Evolutionary conservation across 2,113 vertebrate species (phyloP).

Genomic region (Phoxinus phoxinus): DNA sequence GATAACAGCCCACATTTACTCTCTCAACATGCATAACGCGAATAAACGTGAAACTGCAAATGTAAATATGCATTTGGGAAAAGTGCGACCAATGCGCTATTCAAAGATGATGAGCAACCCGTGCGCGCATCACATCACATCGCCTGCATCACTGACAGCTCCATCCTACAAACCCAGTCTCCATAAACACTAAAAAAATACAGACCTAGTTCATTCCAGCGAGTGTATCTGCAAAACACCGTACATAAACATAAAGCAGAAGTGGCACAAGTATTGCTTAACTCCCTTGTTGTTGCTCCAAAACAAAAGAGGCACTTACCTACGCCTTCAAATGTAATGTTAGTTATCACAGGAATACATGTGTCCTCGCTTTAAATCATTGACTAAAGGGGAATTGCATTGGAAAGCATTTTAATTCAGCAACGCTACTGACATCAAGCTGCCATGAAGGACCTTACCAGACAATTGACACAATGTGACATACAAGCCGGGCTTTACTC

Average conservation of each 20-base stretch:
- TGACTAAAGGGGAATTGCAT: conserved; percentile 7
- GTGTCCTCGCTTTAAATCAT: conserved; percentile 52
- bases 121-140: conserved; percentile 30
- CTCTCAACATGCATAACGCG: background rate
- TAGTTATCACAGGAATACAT: conserved; percentile 45
- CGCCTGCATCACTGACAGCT: conserved; percentile 55
- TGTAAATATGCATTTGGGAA: background rate
- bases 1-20: background rate
- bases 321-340: conserved; percentile 58
- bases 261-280: conserved; percentile 60
- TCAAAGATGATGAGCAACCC: conserved; percentile 1
- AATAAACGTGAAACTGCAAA: background rate
- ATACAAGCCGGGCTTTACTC: conserved; percentile 56
- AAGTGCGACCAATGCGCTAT: conserved; percentile 49
- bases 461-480: conserved; percentile 65
- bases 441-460: conserved; percentile 47
- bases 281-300: conserved; percentile 63
- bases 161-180: conserved; percentile 31
- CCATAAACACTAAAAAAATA: conserved; percentile 40
- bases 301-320: conserved; percentile 82
- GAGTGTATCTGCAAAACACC: background rate
- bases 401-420: conserved; percentile 58
- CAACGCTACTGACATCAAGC: conserved; percentile 56
- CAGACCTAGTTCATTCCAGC: conserved; percentile 1
- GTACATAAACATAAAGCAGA: conserved; percentile 50